Evolutionary conservation across 2,888 invertebrate genomes (phyloP), one percentile per base, ranked within the genome.

Genomic region (Heliconius ismenius): DNA sequence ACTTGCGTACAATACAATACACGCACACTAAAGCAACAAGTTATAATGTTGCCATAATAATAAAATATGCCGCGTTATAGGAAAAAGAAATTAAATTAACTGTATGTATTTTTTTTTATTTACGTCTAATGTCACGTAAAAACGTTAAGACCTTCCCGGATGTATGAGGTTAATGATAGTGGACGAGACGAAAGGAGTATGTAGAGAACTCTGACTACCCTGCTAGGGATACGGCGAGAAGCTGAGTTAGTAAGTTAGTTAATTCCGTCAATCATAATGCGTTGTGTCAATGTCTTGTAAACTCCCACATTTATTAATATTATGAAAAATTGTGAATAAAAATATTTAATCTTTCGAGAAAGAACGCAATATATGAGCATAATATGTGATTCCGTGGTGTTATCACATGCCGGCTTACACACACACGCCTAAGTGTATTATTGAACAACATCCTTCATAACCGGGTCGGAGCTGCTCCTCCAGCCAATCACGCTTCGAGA

Each of bases 401-500:
- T 81, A 89, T 83, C 85, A 85, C 87, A 81, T 81, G 73, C 87
- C 87, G 87, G 87, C 87, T 84, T 81, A 88, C 89, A 28, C 88
- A 91, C 90, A 92, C 91, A 88, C 69, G 60, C 79, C 81, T 79
- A 79, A 63, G 26, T 83, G 83, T 88, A 88, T 86, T 86, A 88
- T 90, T 89, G 91, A 90, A 90, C 89, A 92, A 89, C 88, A 85
- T 86, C 86, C 85, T 79, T 87, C 86, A 82, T 87, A 89, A 90
- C 86, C 90, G 87, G 91, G 91, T 90, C 90, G 87, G 81, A 79
- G 86, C 79, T 80, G 81, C 80, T 80, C 81, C 81, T 75, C 86
- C 90, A 80, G 87, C 94, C 94, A 94, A 94, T 94, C 91, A 82
- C 88, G 81, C 77, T 83, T 84, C 90, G 84, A 88, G 89, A 90